A percentile compares a stretch with the other conserved stretches of the same genome.
phyloP scores from a whole-genome alignment of 2,888 invertebrate species.

The Aspidiotus destructor region DNA sequence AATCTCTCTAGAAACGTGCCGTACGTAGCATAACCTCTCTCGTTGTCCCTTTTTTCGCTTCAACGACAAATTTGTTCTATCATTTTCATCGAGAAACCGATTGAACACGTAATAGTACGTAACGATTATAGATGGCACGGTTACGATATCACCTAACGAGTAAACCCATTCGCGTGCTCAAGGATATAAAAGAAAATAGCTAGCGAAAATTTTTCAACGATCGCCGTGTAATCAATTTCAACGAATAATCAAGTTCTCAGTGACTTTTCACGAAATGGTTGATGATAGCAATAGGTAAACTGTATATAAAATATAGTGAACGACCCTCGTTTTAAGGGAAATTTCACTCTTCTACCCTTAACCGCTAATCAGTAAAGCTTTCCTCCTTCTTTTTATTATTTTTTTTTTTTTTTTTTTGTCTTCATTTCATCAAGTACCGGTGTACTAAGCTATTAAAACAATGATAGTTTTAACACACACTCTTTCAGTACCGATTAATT shows the following conservation, averaged over 20 bases:
- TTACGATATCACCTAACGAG: constrained; percentile 21
- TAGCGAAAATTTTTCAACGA: neutral
- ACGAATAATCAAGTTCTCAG: constrained; percentile 27
- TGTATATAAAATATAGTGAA: constrained; percentile 17
- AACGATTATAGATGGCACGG: constrained; percentile 25
- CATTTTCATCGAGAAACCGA: constrained; percentile 11
- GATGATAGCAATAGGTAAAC: neutral
- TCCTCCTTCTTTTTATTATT: constrained; percentile 3
- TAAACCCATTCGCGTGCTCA: constrained; percentile 21
- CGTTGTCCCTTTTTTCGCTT: neutral
- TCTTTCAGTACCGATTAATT: constrained; percentile 1
- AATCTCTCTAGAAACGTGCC: too few species aligned
- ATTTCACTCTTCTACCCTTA: constrained; percentile 14
- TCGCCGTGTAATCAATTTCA: constrained; percentile 29
- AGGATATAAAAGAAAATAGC: constrained; percentile 19
- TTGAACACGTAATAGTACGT: constrained; percentile 25
- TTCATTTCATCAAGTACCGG: neutral
- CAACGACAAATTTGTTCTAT: neutral
- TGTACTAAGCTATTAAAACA: constrained; percentile 14
- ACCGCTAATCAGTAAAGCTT: constrained; percentile 22
- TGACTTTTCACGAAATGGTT: constrained; percentile 25
- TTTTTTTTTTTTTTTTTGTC: too few species aligned
- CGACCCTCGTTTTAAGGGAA: constrained; percentile 10
- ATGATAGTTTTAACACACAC: neutral
- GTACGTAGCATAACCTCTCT: too few species aligned